These are phyloP conservation scores for Leucania comma DNA, from an alignment of 2,888 invertebrate species.

Conservation along the genomic window DNA sequence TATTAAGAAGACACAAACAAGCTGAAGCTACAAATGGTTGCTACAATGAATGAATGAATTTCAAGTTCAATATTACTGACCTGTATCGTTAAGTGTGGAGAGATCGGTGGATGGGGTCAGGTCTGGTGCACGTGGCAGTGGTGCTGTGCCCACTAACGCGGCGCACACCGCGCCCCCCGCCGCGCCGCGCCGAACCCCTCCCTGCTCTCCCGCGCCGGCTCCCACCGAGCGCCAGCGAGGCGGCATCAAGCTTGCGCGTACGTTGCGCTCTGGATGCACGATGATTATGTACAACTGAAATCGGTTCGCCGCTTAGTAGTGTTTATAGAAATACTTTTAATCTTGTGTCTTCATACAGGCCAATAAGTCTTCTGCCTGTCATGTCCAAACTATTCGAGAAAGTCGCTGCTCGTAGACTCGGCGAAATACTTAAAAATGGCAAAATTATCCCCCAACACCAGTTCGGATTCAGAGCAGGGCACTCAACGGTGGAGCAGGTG, in stretches of 20 bases:
- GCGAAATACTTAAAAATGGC: too few relatives aligned
- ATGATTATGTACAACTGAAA: constrained; percentile 83
- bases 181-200: constrained; percentile 62
- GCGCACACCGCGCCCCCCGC: constrained; percentile 80
- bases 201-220: constrained; percentile 58
- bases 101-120: constrained; percentile 81
- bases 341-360: too few relatives aligned
- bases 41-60: too few relatives aligned
- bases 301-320: constrained; percentile 64
- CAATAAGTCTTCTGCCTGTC: too few relatives aligned
- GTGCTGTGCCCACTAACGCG: constrained; percentile 73
- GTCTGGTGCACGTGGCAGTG: constrained; percentile 72
- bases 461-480: too few relatives aligned
- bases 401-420: too few relatives aligned
- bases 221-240: constrained; percentile 75
- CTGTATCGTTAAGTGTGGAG: constrained; percentile 78
- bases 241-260: constrained; percentile 81
- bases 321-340: not conserved
- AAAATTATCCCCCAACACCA: too few relatives aligned
- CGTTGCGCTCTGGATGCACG: constrained; percentile 83
- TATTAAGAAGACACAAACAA: too few relatives aligned
- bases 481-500: too few relatives aligned
- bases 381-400: too few relatives aligned
- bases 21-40: too few relatives aligned
- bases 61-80: constrained; percentile 42